Conservation (phyloP, 2,888 invertebrate genomes). For the Drosophila mimica region DNA sequence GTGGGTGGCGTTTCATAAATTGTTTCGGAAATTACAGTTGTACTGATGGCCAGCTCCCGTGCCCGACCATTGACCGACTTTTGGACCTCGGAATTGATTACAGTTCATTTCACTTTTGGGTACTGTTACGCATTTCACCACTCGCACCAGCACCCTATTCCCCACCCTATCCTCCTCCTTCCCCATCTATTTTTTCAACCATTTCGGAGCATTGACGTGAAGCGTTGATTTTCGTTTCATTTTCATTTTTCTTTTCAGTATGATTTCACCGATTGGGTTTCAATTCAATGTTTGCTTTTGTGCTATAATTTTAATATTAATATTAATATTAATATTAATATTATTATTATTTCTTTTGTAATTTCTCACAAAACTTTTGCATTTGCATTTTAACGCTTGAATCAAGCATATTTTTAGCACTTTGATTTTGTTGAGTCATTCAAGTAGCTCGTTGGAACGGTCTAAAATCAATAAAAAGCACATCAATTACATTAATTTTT, state of each 20-base stretch:
- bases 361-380: constrained; percentile 4
- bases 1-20: constrained; percentile 50
- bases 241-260: constrained; percentile 5
- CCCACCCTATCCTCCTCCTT: neutral
- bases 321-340: constrained; percentile 57
- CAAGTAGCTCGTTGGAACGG: neutral
- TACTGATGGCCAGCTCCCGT: constrained; percentile 23
- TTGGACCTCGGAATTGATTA: constrained; percentile 68
- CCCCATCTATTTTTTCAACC: neutral
- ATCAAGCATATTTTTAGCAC: neutral
- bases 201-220: constrained; percentile 21
- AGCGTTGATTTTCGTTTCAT: constrained; percentile 25
- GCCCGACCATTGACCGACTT: constrained; percentile 38
- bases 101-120: constrained; percentile 73
- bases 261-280: constrained; percentile 1
- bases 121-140: constrained; percentile 32
- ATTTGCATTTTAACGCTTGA: constrained; percentile 19
- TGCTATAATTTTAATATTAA: constrained; percentile 49
- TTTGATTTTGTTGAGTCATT: constrained; percentile 4
- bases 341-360: constrained; percentile 8
- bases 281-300: constrained; percentile 43
- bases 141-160: too few species aligned
- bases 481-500: neutral
- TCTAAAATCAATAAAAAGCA: neutral
- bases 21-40: constrained; percentile 70